phyloP scores from a whole-genome alignment of 2,113 vertebrate species.

The Hyperopisus bebe region DNA sequence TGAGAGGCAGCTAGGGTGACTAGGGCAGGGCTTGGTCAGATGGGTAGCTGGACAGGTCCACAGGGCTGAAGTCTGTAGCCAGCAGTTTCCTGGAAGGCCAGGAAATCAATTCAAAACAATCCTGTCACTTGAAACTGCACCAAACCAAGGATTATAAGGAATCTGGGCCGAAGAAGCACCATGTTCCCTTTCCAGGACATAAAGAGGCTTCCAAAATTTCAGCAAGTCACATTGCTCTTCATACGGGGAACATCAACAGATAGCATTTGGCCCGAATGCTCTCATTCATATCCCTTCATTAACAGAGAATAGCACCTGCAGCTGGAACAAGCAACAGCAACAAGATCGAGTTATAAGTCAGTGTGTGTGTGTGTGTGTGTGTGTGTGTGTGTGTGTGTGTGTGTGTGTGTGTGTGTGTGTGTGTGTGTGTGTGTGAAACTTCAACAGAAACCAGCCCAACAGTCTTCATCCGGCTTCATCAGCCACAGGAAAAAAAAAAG shows the following conservation, averaged over 20 bases:
- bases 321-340: background rate
- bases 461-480: background rate
- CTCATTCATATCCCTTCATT: background rate
- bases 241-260: background rate
- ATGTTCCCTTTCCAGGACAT: background rate
- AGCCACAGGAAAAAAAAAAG: background rate
- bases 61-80: background rate
- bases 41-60: background rate
- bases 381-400: background rate
- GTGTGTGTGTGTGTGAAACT: background rate
- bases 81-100: background rate
- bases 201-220: background rate
- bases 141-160: background rate
- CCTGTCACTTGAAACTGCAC: background rate
- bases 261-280: background rate
- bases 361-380: too few species aligned
- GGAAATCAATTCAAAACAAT: background rate
- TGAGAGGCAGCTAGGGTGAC: background rate
- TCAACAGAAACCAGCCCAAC: background rate
- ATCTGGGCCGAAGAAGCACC: background rate
- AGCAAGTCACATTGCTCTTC: background rate
- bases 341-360: background rate
- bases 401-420: too few species aligned
- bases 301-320: background rate
- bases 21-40: background rate